phyloP scores from a whole-genome alignment of 2,797 vertebrate genomes.

The Otolemur crassicaudatus region DNA sequence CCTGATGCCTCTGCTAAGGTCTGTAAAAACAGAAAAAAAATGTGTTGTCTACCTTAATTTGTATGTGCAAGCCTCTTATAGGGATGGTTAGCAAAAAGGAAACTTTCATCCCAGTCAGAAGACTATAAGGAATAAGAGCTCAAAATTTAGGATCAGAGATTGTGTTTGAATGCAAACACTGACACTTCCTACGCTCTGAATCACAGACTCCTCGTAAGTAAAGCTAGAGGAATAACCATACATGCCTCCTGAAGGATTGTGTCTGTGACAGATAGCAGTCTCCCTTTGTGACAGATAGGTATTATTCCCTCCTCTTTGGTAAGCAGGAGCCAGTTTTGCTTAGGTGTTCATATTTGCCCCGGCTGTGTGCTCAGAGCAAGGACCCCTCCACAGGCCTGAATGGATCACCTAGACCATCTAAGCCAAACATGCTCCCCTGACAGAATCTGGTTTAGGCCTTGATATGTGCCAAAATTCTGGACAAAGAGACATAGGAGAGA shows the following conservation, averaged over 20 bases:
- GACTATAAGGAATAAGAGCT: background rate
- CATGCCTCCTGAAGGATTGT: background rate
- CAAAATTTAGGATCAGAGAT: background rate
- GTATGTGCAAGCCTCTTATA: background rate
- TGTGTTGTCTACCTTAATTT: background rate
- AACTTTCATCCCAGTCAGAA: background rate
- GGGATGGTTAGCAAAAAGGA: background rate
- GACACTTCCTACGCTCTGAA: background rate
- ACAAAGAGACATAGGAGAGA: background rate
- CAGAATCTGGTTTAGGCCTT: conserved; percentile 15
- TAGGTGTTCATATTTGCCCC: background rate
- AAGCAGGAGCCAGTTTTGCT: background rate
- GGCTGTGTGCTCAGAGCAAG: background rate
- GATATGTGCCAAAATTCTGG: background rate
- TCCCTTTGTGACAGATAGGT: too few relatives aligned
- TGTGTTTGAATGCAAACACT: background rate
- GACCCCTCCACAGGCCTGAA: background rate
- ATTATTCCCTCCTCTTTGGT: background rate
- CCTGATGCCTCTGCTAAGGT: background rate
- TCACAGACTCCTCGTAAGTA: background rate
- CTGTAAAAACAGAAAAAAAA: background rate
- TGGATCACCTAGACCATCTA: background rate
- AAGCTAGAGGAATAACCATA: background rate
- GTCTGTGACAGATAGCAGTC: background rate
- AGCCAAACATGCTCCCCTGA: background rate